A percentile compares a stretch with the other conserved stretches of the same genome.
Conservation (phyloP, 2,113 vertebrate species). For the Fulmarus glacialis region DNA sequence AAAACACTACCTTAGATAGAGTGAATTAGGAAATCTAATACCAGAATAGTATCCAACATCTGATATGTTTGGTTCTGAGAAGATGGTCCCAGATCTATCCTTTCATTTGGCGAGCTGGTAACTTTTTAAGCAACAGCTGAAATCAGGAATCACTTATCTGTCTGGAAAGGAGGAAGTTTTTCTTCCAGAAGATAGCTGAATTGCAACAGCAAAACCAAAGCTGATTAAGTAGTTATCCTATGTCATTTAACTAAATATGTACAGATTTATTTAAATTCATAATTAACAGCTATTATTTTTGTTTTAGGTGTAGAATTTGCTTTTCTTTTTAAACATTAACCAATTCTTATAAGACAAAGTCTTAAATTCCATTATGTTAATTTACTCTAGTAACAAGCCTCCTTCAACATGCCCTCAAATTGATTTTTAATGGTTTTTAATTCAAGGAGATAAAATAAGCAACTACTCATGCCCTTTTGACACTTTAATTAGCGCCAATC, state of each 20-base stretch:
- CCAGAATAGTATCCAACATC: neutral
- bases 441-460: slow-evolving; percentile 63
- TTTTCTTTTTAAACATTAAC: neutral
- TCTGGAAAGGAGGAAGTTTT: neutral
- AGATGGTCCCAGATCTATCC: neutral
- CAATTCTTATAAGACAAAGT: neutral
- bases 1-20: neutral
- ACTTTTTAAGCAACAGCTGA: neutral
- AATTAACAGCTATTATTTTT: neutral
- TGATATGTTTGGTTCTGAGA: neutral
- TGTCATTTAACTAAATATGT: neutral
- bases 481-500: slow-evolving; percentile 37
- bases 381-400: slow-evolving; percentile 45
- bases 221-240: neutral
- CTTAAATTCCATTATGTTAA: slow-evolving; percentile 49
- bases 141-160: neutral
- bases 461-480: slow-evolving; percentile 35
- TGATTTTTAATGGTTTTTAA: slow-evolving; percentile 65
- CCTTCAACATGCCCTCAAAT: slow-evolving; percentile 57
- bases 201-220: neutral
- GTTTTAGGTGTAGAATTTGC: neutral
- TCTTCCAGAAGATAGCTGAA: neutral
- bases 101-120: neutral
- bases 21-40: neutral
- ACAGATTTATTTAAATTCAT: neutral